A percentile compares a stretch with the other conserved stretches of the same genome.
Conservation (phyloP, 1,140 invertebrate species). For the Heliothis virescens region DNA sequence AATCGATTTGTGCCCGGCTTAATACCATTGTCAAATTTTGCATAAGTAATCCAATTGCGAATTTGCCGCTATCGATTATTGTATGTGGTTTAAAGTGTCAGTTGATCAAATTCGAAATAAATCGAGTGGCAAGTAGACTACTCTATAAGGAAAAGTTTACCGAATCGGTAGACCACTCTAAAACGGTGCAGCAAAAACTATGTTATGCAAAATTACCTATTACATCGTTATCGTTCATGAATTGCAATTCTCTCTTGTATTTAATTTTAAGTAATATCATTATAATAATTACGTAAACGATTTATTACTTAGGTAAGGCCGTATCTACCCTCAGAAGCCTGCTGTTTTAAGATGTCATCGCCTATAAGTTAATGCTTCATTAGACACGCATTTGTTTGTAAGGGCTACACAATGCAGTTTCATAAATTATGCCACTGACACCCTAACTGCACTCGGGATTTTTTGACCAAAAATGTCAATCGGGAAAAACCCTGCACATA, state of each 20-base stretch:
- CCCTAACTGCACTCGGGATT: background rate
- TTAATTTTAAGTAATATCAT: conserved; percentile 1
- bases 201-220: conserved; percentile 40
- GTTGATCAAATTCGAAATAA: conserved; percentile 28
- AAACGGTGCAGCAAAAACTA: conserved; percentile 16
- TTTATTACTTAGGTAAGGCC: background rate
- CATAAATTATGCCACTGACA: background rate
- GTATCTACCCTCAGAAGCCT: too few species aligned
- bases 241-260: conserved; percentile 19
- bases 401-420: background rate
- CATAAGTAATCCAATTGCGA: conserved; percentile 21
- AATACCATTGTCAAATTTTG: conserved; percentile 13
- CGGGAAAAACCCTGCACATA: background rate
- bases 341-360: too few species aligned
- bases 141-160: conserved; percentile 36
- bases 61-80: background rate
- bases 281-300: background rate
- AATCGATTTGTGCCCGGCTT: conserved; percentile 15
- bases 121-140: conserved; percentile 21
- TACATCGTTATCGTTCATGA: conserved; percentile 33
- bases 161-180: conserved; percentile 28
- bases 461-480: background rate
- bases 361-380: too few species aligned
- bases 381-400: too few species aligned
- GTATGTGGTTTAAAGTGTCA: conserved; percentile 13